Percentiles rank a stretch among this genome's conserved stretches.
Evolutionary conservation across 1,140 invertebrate genomes (phyloP).

Genomic region (Forficula auricularia): DNA sequence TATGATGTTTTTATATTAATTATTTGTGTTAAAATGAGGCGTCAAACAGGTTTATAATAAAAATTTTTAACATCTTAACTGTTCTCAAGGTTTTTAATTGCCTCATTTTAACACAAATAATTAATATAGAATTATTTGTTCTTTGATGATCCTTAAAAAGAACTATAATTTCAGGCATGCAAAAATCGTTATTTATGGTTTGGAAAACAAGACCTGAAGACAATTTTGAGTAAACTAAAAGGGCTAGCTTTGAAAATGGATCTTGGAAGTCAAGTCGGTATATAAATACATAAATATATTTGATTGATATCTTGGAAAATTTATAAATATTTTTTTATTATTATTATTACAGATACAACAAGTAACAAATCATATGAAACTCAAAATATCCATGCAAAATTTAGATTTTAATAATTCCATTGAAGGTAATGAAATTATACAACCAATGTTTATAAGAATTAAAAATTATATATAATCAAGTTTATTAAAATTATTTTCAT

Average conservation of each 20-base stretch:
- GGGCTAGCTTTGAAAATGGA: slow-evolving; percentile 14
- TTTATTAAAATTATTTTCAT: too few species aligned
- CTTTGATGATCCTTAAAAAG: too few species aligned
- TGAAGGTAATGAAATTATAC: background rate
- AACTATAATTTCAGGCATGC: slow-evolving; percentile 25
- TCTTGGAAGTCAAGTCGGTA: slow-evolving; percentile 9
- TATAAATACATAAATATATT: too few species aligned
- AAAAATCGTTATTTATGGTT: slow-evolving; percentile 43
- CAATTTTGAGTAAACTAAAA: slow-evolving; percentile 16
- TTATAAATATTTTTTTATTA: background rate
- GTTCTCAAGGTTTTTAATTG: too few species aligned
- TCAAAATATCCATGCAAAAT: background rate
- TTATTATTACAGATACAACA: background rate
- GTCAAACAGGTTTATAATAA: too few species aligned
- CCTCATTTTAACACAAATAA: too few species aligned
- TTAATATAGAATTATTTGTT: too few species aligned
- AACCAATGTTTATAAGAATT: background rate
- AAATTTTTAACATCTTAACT: too few species aligned
- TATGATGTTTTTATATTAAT: too few species aligned
- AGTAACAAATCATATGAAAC: background rate
- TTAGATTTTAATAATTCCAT: too few species aligned
- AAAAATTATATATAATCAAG: background rate
- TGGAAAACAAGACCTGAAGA: slow-evolving; percentile 22
- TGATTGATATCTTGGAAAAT: background rate
- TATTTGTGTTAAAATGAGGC: too few species aligned